These are phyloP conservation scores for Mirounga angustirostris DNA, from an alignment of 2,113 vertebrate genomes.

Conservation along the genomic window DNA sequence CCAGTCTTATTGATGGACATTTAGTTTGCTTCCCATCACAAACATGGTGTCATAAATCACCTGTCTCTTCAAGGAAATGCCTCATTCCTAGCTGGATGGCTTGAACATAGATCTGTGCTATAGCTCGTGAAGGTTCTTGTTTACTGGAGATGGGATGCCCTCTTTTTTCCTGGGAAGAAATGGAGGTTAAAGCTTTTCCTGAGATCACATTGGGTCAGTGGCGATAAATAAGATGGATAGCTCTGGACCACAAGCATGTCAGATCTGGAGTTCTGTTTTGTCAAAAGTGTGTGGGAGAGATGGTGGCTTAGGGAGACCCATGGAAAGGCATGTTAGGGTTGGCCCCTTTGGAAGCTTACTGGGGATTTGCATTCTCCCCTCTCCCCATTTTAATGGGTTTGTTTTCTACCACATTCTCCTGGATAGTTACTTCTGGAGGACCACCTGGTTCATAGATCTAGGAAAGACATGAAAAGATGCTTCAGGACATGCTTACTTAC, in stretches of 20 bases:
- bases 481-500: neutral
- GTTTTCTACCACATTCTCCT: neutral
- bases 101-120: neutral
- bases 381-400: neutral
- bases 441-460: neutral
- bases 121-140: neutral
- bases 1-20: neutral
- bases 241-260: neutral
- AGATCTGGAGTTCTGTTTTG: neutral
- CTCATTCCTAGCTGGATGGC: neutral
- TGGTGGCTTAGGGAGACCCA: neutral
- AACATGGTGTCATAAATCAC: neutral
- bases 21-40: neutral
- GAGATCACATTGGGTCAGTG: neutral
- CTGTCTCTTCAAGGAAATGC: neutral
- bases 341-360: neutral
- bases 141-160: neutral
- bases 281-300: neutral
- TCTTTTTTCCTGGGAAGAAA: neutral
- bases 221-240: neutral
- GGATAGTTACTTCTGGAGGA: neutral
- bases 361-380: neutral
- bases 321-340: neutral
- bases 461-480: neutral
- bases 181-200: neutral